Base-by-base conservation (phyloP, 2,113 vertebrate species). In the Menidia beryllina region DNA sequence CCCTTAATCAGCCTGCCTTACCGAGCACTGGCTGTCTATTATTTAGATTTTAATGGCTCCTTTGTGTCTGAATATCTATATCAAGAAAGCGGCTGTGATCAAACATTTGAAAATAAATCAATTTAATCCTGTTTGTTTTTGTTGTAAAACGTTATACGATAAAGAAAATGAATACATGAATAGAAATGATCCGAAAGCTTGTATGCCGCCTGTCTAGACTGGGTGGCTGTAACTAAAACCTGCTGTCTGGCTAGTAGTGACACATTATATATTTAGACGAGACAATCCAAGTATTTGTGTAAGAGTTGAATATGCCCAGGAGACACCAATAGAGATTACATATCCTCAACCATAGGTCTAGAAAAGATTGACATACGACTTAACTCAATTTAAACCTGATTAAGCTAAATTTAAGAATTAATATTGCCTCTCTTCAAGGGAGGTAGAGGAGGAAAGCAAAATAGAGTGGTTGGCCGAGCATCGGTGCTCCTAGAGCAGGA, bases 201-300 rank as follows among this genome's bases (percentile, higher is more conserved):
- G 57, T n/a, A 24, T 75, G 72, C 64, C 52, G 58, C 56, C 88
- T 71, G 92, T 93, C 91, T 92, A 91, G 92, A 91, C 93, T 69
- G 76, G 57, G 49, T 64, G 84, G 73, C 79, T 88, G 90, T 87
- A 92, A 93, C 87, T 72, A 82, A 91, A 87, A 88, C 88, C 72
- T 81, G 75, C 86, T 66, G 88, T 90, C 88, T 91, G 90, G 89
- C 77, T 58, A 85, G 71, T 73, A 77, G 89, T 92, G 92, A 91
- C 86, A 91, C 90, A 80, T 88, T 82, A 88, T 94, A 90, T 93
- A 91, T 92, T 91, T 92, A 58, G 75, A 81, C 74, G 80, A 94
- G 91, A 94, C 93, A 93, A 93, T 93, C 91, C 79, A 83, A 88
- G 89, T 94, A 91, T 93, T 94, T 92, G 92, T 93, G 86, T 90